These are phyloP conservation scores for Eretmochelys imbricata DNA, from an alignment of 2,113 vertebrate species.

Conservation along the genomic window DNA sequence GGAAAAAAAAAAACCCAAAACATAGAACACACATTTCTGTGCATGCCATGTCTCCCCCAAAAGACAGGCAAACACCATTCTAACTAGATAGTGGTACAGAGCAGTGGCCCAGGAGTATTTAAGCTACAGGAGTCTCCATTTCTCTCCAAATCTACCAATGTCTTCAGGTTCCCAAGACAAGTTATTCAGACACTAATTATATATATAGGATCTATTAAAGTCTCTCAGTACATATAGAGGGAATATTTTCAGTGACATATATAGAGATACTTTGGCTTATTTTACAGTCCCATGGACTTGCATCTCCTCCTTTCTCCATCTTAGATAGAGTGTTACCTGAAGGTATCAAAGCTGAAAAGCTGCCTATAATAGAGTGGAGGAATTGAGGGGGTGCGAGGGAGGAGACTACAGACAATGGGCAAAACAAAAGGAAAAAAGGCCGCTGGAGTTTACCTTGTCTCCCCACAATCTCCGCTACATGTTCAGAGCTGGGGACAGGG, in stretches of 20 bases:
- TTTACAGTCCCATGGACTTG: neutral
- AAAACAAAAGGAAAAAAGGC: neutral
- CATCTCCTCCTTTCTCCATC: neutral
- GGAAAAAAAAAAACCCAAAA: neutral
- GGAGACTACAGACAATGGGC: neutral
- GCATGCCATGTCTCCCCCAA: neutral
- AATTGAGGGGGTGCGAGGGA: neutral
- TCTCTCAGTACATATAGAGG: neutral
- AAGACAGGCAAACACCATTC: neutral
- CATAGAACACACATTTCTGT: neutral
- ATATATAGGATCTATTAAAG: neutral
- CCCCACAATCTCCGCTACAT: constrained; percentile 90
- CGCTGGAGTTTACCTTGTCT: constrained; percentile 82
- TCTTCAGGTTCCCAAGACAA: neutral
- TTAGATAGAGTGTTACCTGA: neutral
- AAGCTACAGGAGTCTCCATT: neutral
- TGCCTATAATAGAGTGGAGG: neutral
- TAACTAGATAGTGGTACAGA: neutral
- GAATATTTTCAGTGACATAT: neutral
- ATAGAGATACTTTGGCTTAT: neutral
- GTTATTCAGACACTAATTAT: neutral
- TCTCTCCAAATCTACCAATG: neutral
- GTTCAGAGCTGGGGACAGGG: constrained; percentile 89
- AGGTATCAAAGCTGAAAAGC: no score
- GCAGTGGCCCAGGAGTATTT: neutral